Base-by-base conservation (phyloP, 2,113 vertebrate genomes). In the Syngnathus scovelli region DNA sequence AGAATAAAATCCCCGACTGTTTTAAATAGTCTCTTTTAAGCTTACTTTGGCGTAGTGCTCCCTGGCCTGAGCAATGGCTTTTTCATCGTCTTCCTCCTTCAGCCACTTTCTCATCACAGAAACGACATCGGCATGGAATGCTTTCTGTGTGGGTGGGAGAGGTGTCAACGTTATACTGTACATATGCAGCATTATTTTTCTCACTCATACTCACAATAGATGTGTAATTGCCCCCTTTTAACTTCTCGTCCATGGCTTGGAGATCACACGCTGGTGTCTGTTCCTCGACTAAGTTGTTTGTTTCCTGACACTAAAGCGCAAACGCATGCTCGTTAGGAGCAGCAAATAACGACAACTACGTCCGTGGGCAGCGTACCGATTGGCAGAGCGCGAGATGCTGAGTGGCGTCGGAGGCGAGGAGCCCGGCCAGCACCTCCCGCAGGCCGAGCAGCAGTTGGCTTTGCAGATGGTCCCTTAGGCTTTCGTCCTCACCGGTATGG, bases 401-500 rank as follows among this genome's bases (percentile, higher is more conserved):
- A 0, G 85, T 88, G 67, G 77, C 67, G 23, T 72, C 70, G 37
- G 88, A 82, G 27, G 77, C 87, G 61, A 92, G 79, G 52, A 95
- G 85, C 36, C 90, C 88, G 21, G 83, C 77, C 51, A 95, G 86
- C 68, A 95, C 90, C 61, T 91, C 91, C 70, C 90, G 82, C 55
- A 96, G 78, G 9, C 90, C 88, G 0, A 74, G 85, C 4, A 79
- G 72, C 46, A 95, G 80, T 48, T 86, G 90, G 0, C 78, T 86
- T 68, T 89, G 89, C 70, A 96, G 87, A 41, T 85, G 88, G 19
- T 90, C 90, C 77, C 90, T 91, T 90, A 94, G 91, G 61, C 85
- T 81, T 27, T 89, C 86, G 41, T 78, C 70, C 19, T 76, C 64
- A 39, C 16, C n/a, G 7, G 72, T 69, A 0, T 72, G 61, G 65